Evolutionary conservation across 2,113 vertebrate species (phyloP).

Genomic region (Pterocles burchelli): DNA sequence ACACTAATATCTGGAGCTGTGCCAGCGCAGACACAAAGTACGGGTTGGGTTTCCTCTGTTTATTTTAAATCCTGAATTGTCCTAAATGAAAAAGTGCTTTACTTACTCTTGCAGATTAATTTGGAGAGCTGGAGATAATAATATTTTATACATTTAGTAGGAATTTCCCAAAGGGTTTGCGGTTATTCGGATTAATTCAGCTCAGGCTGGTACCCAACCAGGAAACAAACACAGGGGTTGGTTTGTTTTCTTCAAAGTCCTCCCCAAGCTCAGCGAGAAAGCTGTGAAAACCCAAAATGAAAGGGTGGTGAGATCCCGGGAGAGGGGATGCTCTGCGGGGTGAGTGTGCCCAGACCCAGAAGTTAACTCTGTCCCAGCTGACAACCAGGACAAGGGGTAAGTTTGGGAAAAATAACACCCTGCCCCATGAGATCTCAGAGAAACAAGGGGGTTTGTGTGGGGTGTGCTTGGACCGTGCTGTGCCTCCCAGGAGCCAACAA

Average conservation of each 20-base stretch:
- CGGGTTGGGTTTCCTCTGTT: not conserved
- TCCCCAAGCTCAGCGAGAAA: not conserved
- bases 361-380: too few relatives aligned
- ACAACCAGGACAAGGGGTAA: too few relatives aligned
- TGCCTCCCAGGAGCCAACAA: too few relatives aligned
- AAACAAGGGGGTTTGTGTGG: too few relatives aligned
- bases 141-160: not conserved
- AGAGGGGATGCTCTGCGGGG: not conserved
- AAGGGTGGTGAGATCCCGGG: fast-evolving
- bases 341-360: too few relatives aligned
- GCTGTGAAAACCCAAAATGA: not conserved
- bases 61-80: not conserved
- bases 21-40: fast-evolving
- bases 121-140: not conserved
- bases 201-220: not conserved
- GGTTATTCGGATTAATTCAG: not conserved
- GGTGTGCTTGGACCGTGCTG: too few relatives aligned
- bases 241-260: not conserved
- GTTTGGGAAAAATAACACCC: too few relatives aligned
- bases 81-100: not conserved
- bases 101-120: not conserved
- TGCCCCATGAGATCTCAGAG: too few relatives aligned
- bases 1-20: not conserved
- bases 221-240: not conserved
- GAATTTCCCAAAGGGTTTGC: not conserved